phyloP scores from a whole-genome alignment of 2,888 invertebrate species.

The Tetragonula carbonaria region DNA sequence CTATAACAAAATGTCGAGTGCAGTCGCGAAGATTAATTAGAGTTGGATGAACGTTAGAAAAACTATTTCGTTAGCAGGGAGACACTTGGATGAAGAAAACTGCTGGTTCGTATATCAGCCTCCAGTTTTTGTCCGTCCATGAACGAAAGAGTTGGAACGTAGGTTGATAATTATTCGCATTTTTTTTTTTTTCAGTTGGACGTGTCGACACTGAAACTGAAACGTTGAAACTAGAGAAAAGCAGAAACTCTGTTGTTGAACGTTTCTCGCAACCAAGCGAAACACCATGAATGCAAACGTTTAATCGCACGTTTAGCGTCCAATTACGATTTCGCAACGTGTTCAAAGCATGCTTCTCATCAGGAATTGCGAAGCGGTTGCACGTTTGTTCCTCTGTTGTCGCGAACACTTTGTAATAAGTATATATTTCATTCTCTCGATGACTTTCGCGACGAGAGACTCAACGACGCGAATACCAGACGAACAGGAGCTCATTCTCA shows the following conservation, averaged over 20 bases:
- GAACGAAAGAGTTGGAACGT: conserved; percentile 2
- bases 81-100: not conserved
- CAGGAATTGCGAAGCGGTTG: no score
- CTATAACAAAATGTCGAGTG: not conserved
- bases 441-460: not conserved
- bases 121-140: not conserved
- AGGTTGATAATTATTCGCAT: conserved; percentile 25
- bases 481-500: not conserved
- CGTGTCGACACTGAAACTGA: not conserved
- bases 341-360: not conserved
- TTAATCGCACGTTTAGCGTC: not conserved
- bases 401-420: not conserved
- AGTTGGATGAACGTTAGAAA: conserved; percentile 24
- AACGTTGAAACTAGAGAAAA: not conserved
- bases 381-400: not conserved
- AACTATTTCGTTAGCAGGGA: conserved; percentile 22
- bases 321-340: not conserved
- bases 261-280: not conserved
- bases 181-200: conserved; percentile 9
- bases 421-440: not conserved
- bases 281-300: not conserved
- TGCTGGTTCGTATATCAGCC: conserved; percentile 18
- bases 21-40: conserved; percentile 12
- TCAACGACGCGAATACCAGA: conserved; percentile 1
- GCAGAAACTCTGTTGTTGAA: not conserved